Percentiles rank a stretch among this genome's conserved stretches.
Conservation (phyloP, 2,797 vertebrate species). For the Nyctalus aviator region DNA sequence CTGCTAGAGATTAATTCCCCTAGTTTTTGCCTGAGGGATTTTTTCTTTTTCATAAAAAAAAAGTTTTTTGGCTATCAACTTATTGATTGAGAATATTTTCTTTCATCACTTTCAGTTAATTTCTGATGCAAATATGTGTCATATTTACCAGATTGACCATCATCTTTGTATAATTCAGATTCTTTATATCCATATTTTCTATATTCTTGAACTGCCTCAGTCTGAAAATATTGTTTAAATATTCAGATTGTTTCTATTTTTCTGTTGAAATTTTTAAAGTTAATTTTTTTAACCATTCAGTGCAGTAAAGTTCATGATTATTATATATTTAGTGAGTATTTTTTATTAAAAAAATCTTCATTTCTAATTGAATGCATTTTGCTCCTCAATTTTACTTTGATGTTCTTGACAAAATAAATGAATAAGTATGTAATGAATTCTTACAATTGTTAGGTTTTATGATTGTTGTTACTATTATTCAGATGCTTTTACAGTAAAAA, state of each 20-base stretch:
- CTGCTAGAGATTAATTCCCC: not conserved
- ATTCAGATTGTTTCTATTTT: not conserved
- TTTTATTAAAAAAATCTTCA: not conserved
- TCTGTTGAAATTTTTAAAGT: not conserved
- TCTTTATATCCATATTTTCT: not conserved
- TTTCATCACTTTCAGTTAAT: not conserved
- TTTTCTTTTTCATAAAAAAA: not conserved
- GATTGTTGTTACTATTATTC: not conserved
- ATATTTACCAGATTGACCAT: not conserved
- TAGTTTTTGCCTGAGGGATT: constrained; percentile 15
- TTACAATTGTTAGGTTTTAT: not conserved
- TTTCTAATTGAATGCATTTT: not conserved
- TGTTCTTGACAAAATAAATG: not conserved
- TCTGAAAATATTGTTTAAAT: not conserved
- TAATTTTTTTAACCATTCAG: not conserved
- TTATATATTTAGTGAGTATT: not conserved
- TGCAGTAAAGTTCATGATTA: not conserved
- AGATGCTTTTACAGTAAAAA: not conserved
- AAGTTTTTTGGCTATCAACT: not conserved
- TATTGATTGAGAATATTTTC: not conserved
- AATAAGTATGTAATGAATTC: not conserved
- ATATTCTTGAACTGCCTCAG: not conserved
- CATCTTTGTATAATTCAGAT: not conserved
- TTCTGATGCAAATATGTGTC: not conserved
- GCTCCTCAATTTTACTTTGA: not conserved